Evolutionary conservation across 2,797 vertebrate species (phyloP), one percentile per base, ranked within the genome.

Genomic region (Myotis planiceps): DNA sequence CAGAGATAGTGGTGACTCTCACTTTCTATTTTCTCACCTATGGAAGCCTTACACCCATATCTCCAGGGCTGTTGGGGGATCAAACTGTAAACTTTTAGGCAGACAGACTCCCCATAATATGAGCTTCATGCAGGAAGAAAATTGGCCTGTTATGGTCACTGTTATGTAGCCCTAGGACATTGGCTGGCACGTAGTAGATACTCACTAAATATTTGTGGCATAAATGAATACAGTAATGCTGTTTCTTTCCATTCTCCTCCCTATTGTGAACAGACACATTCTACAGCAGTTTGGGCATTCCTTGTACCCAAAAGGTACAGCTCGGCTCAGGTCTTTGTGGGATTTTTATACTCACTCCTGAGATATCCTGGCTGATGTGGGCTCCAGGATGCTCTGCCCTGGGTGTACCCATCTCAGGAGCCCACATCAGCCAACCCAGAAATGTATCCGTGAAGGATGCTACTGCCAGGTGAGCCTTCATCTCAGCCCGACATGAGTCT

Each of bases 381-480:
- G 58, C 27, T 60, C 58, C 27, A 29, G 27, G 58, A 29, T 60
- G 58, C 58, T 29, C 58, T 60, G 58, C 58, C 58, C 13, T 29
- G 27, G 27, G 12, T 60, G 58, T 15, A 60, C 27, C 27, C 58
- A 60, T 29, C 27, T 29, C 27, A 53, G 15, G 29, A 91, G 5
- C 19, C 60, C 5, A 3, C 51, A 87, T 39, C 18, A 21, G 37
- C 39, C 86, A 80, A 10, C 32, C 1, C 9, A 81, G 51, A 14
- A 23, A 76, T 23, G 12, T 6, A 2, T 4, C 15, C 16, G 25
- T 29, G n/a, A 72, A 79, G 74, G 45, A 5, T 3, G 29, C 25
- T 0, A 0, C 29, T 34, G 5, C 25, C 21, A 4, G 16, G 12
- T 4, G 6, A 34, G 39, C 29, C 25, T 1, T 19, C 5, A 1